Conservation (phyloP, 2,888 invertebrate species). For the Trissoscelio sp. region DNA sequence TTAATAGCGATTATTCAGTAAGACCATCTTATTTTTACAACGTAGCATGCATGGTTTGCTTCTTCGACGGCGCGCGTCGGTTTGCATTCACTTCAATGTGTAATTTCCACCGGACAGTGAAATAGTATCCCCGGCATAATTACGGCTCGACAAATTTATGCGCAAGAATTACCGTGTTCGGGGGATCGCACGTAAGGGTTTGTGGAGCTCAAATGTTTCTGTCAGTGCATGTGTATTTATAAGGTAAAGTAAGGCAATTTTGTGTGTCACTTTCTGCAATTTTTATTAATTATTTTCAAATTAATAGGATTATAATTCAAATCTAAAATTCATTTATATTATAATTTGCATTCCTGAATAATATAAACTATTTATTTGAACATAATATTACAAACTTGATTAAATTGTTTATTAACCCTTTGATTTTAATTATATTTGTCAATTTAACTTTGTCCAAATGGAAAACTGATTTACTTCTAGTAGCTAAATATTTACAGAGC, state of each 20-base stretch:
- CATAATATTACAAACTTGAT: no score
- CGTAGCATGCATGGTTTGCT: slow-evolving; percentile 14
- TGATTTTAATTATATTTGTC: no score
- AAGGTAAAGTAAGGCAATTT: slow-evolving; percentile 17
- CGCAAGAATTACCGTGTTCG: slow-evolving; percentile 64
- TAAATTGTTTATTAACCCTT: no score
- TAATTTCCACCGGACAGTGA: slow-evolving; percentile 66
- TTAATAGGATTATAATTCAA: background rate
- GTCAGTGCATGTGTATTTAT: slow-evolving; percentile 40
- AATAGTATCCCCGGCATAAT: slow-evolving; percentile 66
- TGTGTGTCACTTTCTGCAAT: slow-evolving; percentile 7
- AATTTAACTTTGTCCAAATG: no score
- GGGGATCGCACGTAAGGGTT: slow-evolving; percentile 61
- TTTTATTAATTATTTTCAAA: slow-evolving; percentile 11
- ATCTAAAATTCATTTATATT: background rate
- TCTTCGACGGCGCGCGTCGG: slow-evolving; percentile 20
- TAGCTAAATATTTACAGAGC: no score
- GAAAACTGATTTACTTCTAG: no score
- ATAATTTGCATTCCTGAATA: background rate
- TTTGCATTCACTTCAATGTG: slow-evolving; percentile 63
- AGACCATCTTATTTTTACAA: slow-evolving; percentile 20
- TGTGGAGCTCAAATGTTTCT: slow-evolving; percentile 37
- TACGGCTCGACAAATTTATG: slow-evolving; percentile 67
- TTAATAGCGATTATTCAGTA: slow-evolving; percentile 2
- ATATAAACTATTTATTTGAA: no score